These are phyloP conservation scores for Riparia riparia DNA, from an alignment of 2,113 vertebrate species.

Conservation along the genomic window DNA sequence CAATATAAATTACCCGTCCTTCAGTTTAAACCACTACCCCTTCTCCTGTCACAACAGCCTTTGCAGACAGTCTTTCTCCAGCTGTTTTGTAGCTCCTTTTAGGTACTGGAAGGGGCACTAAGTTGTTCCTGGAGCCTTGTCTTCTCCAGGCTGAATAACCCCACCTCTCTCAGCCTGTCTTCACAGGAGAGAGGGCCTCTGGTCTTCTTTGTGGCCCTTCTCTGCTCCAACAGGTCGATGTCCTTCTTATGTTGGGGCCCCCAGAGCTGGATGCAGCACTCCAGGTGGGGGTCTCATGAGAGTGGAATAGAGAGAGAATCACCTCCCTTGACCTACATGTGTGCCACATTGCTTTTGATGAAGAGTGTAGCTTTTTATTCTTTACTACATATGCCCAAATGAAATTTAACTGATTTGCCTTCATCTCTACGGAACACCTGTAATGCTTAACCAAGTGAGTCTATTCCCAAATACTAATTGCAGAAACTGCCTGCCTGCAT, in stretches of 20 bases:
- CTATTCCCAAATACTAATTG: neutral
- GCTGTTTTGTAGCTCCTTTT: neutral
- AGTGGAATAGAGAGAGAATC: neutral
- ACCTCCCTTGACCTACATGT: neutral
- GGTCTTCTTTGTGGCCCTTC: neutral
- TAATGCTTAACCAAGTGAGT: neutral
- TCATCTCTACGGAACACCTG: neutral
- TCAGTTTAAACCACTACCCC: neutral
- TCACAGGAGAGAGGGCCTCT: neutral
- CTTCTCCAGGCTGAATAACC: neutral
- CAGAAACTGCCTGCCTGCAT: neutral
- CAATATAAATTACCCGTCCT: neutral
- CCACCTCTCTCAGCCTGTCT: neutral
- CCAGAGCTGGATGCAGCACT: neutral
- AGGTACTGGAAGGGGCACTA: neutral
- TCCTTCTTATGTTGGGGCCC: neutral
- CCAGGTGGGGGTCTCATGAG: accelerated
- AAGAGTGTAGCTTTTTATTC: neutral
- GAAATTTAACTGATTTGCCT: neutral
- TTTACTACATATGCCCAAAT: neutral
- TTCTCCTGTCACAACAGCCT: neutral
- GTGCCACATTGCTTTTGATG: neutral
- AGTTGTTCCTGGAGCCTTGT: neutral
- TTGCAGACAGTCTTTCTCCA: neutral
- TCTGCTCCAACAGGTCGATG: too few relatives aligned